phyloP scores from a whole-genome alignment of 23 tunicate species.

The Trididemnum miniatum region DNA sequence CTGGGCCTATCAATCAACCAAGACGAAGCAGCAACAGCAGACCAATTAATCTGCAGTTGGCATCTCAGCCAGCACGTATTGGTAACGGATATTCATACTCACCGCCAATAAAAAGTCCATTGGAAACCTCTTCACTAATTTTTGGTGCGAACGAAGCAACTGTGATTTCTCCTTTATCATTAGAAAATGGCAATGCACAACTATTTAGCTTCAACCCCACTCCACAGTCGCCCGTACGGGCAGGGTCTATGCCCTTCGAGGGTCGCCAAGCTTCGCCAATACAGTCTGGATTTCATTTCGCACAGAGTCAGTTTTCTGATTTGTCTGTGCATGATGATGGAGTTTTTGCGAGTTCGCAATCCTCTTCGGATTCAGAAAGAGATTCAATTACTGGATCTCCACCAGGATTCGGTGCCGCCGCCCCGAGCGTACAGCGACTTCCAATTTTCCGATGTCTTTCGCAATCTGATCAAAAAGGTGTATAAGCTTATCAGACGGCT shows the following conservation, averaged over 20 bases:
- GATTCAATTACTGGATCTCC: slow-evolving; percentile 86
- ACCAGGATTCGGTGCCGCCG: slow-evolving; percentile 17
- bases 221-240: slow-evolving; percentile 32
- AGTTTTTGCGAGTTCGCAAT: slow-evolving; percentile 39
- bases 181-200: slow-evolving; percentile 1
- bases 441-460: slow-evolving; percentile 89
- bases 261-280: slow-evolving; percentile 2
- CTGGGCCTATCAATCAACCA: slow-evolving; percentile 3
- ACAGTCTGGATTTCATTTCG: background rate
- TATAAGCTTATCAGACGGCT: slow-evolving; percentile 12
- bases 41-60: slow-evolving; percentile 52
- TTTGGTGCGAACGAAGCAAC: slow-evolving; percentile 37
- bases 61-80: background rate
- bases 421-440: slow-evolving; percentile 58
- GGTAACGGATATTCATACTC: slow-evolving; percentile 22
- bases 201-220: slow-evolving; percentile 14
- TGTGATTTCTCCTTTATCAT: slow-evolving; percentile 40
- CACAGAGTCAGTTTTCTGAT: background rate
- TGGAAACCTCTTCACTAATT: slow-evolving; percentile 23
- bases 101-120: slow-evolving; percentile 27
- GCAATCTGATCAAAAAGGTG: slow-evolving; percentile 58
- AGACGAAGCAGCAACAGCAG: slow-evolving; percentile 12
- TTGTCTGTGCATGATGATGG: slow-evolving; percentile 55
- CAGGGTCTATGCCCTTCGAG: background rate
- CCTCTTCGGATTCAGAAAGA: slow-evolving; percentile 86